These are phyloP conservation scores for Dipodomys spectabilis DNA, from an alignment of 2,113 vertebrate species.

Conservation along the genomic window DNA sequence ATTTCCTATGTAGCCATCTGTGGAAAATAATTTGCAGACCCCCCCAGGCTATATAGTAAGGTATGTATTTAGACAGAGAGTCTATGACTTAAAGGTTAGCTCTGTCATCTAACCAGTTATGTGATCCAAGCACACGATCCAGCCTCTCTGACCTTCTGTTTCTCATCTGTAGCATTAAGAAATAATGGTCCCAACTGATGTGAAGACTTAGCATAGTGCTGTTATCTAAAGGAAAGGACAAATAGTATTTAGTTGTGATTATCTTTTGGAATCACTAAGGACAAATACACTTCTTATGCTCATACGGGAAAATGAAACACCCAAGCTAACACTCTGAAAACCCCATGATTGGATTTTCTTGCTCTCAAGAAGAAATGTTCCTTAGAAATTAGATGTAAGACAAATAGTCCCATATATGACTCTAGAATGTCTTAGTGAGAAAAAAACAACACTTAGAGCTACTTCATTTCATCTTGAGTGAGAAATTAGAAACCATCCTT, in stretches of 20 bases:
- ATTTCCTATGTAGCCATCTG: neutral
- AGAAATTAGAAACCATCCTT: neutral
- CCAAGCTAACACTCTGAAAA: neutral
- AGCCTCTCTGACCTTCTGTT: neutral
- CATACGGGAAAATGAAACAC: neutral
- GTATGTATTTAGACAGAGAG: neutral
- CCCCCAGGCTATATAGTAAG: neutral
- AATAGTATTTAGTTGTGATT: neutral
- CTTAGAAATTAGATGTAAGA: neutral
- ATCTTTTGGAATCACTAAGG: neutral
- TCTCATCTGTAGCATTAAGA: constrained; percentile 1
- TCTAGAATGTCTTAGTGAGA: neutral
- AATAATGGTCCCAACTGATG: neutral
- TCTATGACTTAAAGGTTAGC: neutral
- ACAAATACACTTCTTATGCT: neutral
- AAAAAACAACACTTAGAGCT: neutral
- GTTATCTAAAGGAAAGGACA: neutral
- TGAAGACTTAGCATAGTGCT: neutral
- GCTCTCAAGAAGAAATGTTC: neutral
- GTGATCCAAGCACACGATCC: neutral
- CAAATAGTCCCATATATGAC: neutral
- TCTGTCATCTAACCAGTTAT: neutral
- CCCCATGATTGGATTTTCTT: neutral
- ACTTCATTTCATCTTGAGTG: neutral
- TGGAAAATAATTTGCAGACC: neutral